These are phyloP conservation scores for Carduelis carduelis DNA, from an alignment of 2,797 vertebrate genomes.

Conservation along the genomic window DNA sequence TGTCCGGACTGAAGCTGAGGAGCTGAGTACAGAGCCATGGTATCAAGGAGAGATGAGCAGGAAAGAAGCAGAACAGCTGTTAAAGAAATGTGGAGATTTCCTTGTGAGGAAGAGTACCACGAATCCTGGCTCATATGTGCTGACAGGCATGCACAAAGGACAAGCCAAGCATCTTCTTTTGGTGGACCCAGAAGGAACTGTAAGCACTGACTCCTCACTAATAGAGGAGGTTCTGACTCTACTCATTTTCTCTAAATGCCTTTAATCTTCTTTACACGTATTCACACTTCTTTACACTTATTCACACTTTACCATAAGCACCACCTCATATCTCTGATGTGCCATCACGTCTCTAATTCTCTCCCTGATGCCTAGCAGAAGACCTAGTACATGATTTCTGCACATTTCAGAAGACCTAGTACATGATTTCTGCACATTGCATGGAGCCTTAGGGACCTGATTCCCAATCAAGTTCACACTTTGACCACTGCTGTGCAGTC, in stretches of 20 bases:
- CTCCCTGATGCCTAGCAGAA: not conserved
- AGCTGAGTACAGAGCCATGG: constrained; percentile 87
- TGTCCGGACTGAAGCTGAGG: constrained; percentile 79
- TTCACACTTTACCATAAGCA: not conserved
- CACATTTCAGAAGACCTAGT: not conserved
- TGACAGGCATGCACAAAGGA: constrained; percentile 94
- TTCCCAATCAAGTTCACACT: not conserved
- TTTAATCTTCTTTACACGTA: not conserved
- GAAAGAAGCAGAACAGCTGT: constrained; percentile 90
- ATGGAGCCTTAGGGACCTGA: not conserved
- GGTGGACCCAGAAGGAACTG: constrained; percentile 95
- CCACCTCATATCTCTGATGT: not conserved
- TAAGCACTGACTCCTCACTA: constrained; percentile 72
- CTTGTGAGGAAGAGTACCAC: constrained; percentile 95
- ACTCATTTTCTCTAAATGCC: not conserved
- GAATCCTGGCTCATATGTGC: constrained; percentile 92
- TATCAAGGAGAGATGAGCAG: constrained; percentile 95
- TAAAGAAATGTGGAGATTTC: constrained; percentile 91
- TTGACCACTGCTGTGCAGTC: not conserved
- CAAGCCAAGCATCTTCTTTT: constrained; percentile 94
- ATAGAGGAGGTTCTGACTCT: not conserved
- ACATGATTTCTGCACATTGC: too few species aligned
- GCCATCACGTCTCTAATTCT: not conserved
- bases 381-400: not conserved
- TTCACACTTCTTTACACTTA: not conserved